Evolutionary conservation across 2,888 invertebrate species (phyloP).

Genomic region (Suillia variegata): DNA sequence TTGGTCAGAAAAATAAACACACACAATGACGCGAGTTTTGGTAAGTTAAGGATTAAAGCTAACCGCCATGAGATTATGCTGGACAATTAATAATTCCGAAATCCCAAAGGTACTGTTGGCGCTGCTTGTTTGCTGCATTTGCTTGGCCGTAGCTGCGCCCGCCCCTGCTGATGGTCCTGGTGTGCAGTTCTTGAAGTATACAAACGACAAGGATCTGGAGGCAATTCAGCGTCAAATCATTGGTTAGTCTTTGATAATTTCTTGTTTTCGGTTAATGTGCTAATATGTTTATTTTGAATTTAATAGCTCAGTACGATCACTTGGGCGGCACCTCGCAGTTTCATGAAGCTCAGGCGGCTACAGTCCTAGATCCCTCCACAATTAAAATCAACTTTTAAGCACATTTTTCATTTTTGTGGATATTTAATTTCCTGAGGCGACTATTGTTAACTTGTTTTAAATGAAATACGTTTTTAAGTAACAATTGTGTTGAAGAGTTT

Average conservation of each 20-base stretch:
- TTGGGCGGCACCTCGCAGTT: slow-evolving; percentile 45
- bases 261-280: background rate
- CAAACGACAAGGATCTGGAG: slow-evolving; percentile 44
- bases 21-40: slow-evolving; percentile 36
- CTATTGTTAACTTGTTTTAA: no score
- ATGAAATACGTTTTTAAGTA: no score
- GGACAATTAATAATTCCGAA: no score
- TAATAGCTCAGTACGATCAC: slow-evolving; percentile 47
- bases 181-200: slow-evolving; percentile 43
- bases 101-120: slow-evolving; percentile 28
- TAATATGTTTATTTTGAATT: background rate
- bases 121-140: slow-evolving; percentile 25
- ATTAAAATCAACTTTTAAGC: slow-evolving; percentile 31
- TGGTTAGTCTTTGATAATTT: slow-evolving; percentile 23
- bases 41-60: slow-evolving; percentile 38
- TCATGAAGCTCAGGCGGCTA: slow-evolving; percentile 36
- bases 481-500: no score
- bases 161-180: slow-evolving; percentile 32
- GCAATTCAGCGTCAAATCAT: slow-evolving; percentile 44
- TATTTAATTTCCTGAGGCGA: no score
- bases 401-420: no score
- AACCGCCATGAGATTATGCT: no score
- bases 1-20: slow-evolving; percentile 4
- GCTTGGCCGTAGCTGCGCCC: slow-evolving; percentile 27
- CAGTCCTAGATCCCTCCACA: slow-evolving; percentile 35